These are phyloP conservation scores for Oncopeltus fasciatus DNA, from an alignment of 1,140 invertebrate genomes.

Conservation along the genomic window DNA sequence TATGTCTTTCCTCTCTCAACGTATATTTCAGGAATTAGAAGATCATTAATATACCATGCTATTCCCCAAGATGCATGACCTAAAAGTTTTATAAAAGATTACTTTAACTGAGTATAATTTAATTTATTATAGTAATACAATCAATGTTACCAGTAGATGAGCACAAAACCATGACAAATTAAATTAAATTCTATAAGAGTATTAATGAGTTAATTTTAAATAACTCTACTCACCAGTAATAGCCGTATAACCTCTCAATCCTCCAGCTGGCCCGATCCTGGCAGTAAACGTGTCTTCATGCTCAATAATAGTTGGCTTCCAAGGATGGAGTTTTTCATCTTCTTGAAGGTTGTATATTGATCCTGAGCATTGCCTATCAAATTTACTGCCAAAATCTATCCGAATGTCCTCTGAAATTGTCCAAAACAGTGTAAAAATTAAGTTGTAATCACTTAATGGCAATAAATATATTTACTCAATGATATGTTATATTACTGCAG, in stretches of 20 bases:
- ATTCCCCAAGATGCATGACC: slow-evolving; percentile 51
- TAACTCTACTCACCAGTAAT: slow-evolving; percentile 46
- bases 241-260: slow-evolving; percentile 58
- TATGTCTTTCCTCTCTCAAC: slow-evolving; percentile 80
- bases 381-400: slow-evolving; percentile 51
- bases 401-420: slow-evolving; percentile 50
- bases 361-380: slow-evolving; percentile 34
- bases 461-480: no score
- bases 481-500: no score
- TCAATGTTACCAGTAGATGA: no score
- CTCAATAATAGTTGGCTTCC: slow-evolving; percentile 45
- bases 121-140: no score
- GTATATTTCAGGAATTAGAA: slow-evolving; percentile 75
- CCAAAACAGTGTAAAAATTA: no score
- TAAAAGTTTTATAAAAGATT: no score
- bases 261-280: slow-evolving; percentile 70
- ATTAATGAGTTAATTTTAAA: no score
- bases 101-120: no score
- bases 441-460: no score
- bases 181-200: no score
- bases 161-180: no score
- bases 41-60: slow-evolving; percentile 87
- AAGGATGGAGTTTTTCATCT: slow-evolving; percentile 41
- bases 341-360: slow-evolving; percentile 34
- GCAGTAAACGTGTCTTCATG: slow-evolving; percentile 51